Conservation (phyloP, 2,888 invertebrate species). For the Graphium colonna region DNA sequence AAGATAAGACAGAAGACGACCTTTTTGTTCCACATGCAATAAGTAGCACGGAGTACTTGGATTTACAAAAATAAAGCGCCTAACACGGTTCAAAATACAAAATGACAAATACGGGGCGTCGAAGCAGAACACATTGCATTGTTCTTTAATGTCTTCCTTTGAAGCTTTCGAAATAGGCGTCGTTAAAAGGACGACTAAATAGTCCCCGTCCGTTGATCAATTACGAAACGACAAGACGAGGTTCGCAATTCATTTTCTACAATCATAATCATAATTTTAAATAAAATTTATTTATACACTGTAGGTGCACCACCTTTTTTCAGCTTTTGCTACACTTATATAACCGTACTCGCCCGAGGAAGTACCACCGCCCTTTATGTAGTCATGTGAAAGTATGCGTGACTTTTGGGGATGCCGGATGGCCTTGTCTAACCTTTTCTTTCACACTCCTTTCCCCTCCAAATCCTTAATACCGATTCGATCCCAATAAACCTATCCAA, state of each 20-base stretch:
- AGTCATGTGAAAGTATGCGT: not conserved
- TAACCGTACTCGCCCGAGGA: too few relatives aligned
- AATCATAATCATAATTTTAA: too few relatives aligned
- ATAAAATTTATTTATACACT: not conserved
- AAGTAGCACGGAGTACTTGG: not conserved
- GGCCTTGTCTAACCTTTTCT: too few relatives aligned
- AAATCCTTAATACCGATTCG: too few relatives aligned
- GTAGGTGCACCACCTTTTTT: too few relatives aligned
- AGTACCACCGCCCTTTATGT: too few relatives aligned
- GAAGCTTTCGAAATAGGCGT: conserved; percentile 18
- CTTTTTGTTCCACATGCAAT: too few relatives aligned
- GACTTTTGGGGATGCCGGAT: too few relatives aligned
- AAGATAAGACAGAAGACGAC: too few relatives aligned
- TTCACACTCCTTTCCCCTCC: too few relatives aligned
- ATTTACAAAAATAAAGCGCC: conserved; percentile 23
- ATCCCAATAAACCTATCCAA: too few relatives aligned
- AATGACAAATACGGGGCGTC: conserved; percentile 37
- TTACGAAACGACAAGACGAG: not conserved
- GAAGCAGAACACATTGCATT: conserved; percentile 45
- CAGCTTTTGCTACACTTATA: too few relatives aligned
- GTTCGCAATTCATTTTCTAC: not conserved
- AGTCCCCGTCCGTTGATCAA: conserved; percentile 2
- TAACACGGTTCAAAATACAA: conserved; percentile 29
- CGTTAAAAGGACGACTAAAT: conserved; percentile 22
- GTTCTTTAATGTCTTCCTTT: conserved; percentile 22